Conservation (phyloP, 2,113 vertebrate species). For the Aegotheles bennettii region DNA sequence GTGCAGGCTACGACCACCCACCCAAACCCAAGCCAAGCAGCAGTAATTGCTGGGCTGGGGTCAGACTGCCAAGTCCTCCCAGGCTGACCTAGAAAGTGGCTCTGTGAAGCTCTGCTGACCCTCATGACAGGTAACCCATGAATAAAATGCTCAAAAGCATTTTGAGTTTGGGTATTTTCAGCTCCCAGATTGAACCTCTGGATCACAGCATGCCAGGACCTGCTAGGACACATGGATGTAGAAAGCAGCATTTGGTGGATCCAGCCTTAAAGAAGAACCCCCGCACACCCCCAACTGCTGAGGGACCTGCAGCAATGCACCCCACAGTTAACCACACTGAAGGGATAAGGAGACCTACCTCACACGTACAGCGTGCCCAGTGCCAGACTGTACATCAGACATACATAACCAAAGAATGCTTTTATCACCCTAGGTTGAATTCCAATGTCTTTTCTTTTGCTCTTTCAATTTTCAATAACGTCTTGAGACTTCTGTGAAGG, state of each 20-base stretch:
- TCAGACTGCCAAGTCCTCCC: not conserved
- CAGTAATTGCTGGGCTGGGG: not conserved
- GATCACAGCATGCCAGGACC: accelerated
- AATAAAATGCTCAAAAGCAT: not conserved
- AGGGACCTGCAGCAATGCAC: not conserved
- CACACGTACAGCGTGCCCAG: not conserved
- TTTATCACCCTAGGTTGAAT: not conserved
- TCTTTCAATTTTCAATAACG: not conserved
- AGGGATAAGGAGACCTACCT: not conserved
- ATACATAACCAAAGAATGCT: not conserved
- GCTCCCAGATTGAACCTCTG: not conserved
- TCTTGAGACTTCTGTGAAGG: not conserved
- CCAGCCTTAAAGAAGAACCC: not conserved
- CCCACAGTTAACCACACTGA: not conserved
- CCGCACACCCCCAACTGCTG: accelerated
- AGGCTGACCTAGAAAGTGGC: not conserved
- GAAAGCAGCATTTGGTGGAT: not conserved
- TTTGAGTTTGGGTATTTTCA: not conserved
- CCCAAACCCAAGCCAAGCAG: accelerated
- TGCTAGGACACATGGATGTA: accelerated
- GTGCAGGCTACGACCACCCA: not conserved
- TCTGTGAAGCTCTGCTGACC: not conserved
- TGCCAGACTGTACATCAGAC: not conserved
- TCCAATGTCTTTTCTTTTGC: not conserved
- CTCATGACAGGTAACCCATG: accelerated